These are phyloP conservation scores for Octonoba sinensis DNA, from an alignment of 2,888 invertebrate genomes.

Conservation along the genomic window DNA sequence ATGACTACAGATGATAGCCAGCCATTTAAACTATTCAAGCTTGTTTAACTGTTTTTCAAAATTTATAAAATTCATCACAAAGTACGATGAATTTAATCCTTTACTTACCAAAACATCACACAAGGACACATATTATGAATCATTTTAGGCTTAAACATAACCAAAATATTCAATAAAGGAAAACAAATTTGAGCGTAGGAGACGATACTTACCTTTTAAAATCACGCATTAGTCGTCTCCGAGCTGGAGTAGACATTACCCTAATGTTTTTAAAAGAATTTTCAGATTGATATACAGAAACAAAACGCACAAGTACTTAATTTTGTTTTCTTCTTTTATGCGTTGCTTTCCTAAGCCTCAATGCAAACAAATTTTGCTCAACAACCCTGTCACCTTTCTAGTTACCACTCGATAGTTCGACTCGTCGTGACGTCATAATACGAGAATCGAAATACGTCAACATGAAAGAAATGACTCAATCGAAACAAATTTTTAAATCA, in stretches of 20 bases:
- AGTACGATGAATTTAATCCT: too few species aligned
- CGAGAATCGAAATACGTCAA: slow-evolving; percentile 64
- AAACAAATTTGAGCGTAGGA: not conserved
- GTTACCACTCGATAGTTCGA: slow-evolving; percentile 60
- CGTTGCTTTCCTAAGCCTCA: too few species aligned
- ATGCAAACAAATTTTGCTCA: slow-evolving; percentile 34
- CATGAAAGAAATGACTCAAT: slow-evolving; percentile 60
- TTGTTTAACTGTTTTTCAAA: too few species aligned
- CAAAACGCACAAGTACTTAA: not conserved
- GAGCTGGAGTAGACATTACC: slow-evolving; percentile 67
- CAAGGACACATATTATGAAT: not conserved
- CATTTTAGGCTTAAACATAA: not conserved
- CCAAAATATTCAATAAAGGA: not conserved
- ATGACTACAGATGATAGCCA: too few species aligned
- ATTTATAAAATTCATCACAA: too few species aligned
- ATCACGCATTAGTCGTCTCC: slow-evolving; percentile 67
- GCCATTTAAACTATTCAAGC: too few species aligned
- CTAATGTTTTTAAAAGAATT: slow-evolving; percentile 4
- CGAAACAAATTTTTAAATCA: not conserved
- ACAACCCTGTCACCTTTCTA: slow-evolving; percentile 62
- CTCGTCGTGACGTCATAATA: slow-evolving; percentile 62
- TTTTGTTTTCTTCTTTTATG: too few species aligned
- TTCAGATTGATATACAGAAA: not conserved
- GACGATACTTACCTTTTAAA: slow-evolving; percentile 66
- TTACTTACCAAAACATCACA: too few species aligned